A percentile compares a stretch with the other conserved stretches of the same genome.
Evolutionary conservation across 2,113 vertebrate species (phyloP).

Genomic region (Cygnus buccinator): DNA sequence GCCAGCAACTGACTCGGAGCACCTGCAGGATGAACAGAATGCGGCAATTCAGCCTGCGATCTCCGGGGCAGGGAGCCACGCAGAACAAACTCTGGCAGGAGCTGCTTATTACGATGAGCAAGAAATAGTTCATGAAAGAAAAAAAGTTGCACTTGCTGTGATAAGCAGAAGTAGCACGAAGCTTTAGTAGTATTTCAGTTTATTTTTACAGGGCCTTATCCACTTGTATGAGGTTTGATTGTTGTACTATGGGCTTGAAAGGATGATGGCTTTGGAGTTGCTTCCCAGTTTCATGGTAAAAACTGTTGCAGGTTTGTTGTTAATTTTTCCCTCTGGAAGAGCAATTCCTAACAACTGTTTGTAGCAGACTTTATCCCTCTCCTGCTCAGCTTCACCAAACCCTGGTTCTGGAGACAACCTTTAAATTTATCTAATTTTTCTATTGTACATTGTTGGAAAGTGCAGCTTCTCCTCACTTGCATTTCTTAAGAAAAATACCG

Average conservation of each 20-base stretch:
- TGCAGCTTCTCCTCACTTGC: background rate
- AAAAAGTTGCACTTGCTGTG: background rate
- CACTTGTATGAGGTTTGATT: background rate
- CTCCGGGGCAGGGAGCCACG: background rate
- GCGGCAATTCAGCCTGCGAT: background rate
- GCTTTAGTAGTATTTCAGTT: background rate
- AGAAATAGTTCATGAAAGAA: background rate
- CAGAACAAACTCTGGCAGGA: background rate
- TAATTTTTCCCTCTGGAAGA: background rate
- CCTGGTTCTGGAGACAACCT: background rate
- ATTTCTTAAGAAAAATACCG: background rate
- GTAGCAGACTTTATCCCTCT: background rate
- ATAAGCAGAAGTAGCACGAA: background rate
- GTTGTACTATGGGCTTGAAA: background rate
- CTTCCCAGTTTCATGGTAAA: background rate
- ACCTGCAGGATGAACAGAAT: background rate
- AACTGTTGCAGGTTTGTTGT: background rate
- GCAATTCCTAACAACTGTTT: background rate
- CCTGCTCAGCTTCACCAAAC: background rate
- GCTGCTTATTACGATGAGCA: background rate
- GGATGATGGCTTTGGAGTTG: background rate
- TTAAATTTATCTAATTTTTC: background rate
- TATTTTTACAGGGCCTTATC: background rate
- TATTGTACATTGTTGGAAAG: background rate
- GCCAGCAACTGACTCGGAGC: fast-evolving